Conservation (phyloP, 2,113 vertebrate species). For the Ceyx cyanopectus region DNA sequence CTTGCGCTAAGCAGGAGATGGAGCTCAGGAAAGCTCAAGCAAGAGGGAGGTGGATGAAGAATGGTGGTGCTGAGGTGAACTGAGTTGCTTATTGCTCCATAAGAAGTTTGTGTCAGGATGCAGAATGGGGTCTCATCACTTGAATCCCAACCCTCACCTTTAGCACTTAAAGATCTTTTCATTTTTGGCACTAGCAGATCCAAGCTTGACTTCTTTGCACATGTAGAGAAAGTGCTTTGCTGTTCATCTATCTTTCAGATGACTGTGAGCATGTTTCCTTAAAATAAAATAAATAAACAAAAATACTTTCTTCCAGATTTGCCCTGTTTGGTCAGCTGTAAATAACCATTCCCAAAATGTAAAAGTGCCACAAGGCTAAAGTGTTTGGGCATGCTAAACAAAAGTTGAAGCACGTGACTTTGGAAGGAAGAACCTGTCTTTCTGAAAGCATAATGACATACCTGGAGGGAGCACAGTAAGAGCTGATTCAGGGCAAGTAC, state of each 20-base stretch:
- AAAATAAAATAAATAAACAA: neutral
- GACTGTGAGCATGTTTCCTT: neutral
- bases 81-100: neutral
- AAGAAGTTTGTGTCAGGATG: neutral
- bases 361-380: neutral
- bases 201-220: neutral
- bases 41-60: neutral
- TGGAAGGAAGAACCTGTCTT: neutral
- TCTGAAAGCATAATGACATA: neutral
- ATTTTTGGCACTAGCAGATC: neutral
- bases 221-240: neutral
- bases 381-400: neutral
- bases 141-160: neutral
- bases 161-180: neutral
- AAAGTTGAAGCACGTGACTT: slow-evolving; percentile 9
- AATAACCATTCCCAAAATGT: neutral
- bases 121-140: neutral
- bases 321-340: neutral
- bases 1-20: neutral
- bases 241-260: neutral
- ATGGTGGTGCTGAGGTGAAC: neutral
- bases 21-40: neutral
- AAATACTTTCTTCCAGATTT: slow-evolving; percentile 14
- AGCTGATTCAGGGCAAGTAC: neutral
- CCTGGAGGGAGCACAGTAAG: neutral